phyloP scores from a whole-genome alignment of 1,140 invertebrate genomes.

The Atta texana region DNA sequence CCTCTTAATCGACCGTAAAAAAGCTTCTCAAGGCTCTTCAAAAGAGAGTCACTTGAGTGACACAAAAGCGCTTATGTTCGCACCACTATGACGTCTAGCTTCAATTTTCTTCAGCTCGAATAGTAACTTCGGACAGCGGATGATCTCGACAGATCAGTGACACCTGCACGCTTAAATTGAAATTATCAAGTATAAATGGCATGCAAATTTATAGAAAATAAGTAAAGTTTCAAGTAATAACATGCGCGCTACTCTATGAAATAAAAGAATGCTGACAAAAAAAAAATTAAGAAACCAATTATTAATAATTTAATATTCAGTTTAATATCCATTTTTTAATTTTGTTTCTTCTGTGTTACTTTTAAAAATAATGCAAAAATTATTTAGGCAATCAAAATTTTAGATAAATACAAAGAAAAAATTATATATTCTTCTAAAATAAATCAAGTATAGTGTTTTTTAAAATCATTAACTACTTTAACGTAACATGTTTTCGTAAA shows the following conservation, averaged over 20 bases:
- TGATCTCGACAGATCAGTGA: not conserved
- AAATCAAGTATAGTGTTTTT: not conserved
- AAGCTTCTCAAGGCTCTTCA: constrained; percentile 64
- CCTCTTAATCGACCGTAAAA: constrained; percentile 72
- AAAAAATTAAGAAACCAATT: not conserved
- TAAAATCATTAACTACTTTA: not conserved
- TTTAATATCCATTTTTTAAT: not conserved
- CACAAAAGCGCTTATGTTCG: constrained; percentile 53
- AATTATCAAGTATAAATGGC: not conserved
- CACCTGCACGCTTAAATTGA: not conserved
- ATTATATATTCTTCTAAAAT: not conserved
- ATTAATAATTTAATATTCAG: not conserved
- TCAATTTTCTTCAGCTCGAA: constrained; percentile 4
- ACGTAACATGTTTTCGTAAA: not conserved
- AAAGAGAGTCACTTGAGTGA: constrained; percentile 55
- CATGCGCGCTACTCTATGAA: not conserved
- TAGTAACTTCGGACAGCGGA: not conserved
- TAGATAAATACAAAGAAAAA: not conserved
- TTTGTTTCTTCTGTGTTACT: not conserved
- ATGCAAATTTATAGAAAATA: not conserved
- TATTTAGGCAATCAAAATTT: not conserved
- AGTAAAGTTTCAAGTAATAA: not conserved
- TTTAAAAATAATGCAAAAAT: not conserved
- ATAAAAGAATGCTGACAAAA: not conserved
- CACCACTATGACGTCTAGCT: constrained; percentile 38